phyloP scores from a whole-genome alignment of 53 echinoderm and acorn worm species.

The Echinarachnius parma region DNA sequence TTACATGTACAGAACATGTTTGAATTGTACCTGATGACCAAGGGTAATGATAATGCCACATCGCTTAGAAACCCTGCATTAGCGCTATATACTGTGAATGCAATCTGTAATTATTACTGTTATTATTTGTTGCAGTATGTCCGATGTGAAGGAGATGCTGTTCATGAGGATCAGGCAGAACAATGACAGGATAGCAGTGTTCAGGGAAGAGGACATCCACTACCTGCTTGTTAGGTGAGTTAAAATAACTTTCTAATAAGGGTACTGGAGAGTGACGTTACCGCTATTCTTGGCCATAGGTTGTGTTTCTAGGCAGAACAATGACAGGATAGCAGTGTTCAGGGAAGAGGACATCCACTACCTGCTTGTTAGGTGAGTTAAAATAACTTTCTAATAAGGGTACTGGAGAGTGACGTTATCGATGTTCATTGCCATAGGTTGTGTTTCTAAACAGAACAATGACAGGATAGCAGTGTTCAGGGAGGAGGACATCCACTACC shows the following conservation, averaged over 20 bases:
- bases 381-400: too few species aligned
- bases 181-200: conserved; percentile 55
- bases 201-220: conserved; percentile 51
- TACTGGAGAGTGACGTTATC: too few species aligned
- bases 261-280: too few species aligned
- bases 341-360: conserved; percentile 56
- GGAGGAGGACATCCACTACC: conserved; percentile 57
- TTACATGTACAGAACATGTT: too few species aligned
- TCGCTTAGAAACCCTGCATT: too few species aligned
- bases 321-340: conserved; percentile 54
- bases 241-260: too few species aligned
- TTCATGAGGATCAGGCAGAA: conserved; percentile 37
- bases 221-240: conserved; percentile 64
- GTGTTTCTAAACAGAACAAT: conserved; percentile 37
- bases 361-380: conserved; percentile 61
- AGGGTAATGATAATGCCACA: too few species aligned
- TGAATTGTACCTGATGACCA: too few species aligned
- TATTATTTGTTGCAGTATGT: conserved; percentile 41
- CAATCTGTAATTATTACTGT: neutral
- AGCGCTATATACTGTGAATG: too few species aligned
- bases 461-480: conserved; percentile 52
- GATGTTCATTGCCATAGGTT: too few species aligned
- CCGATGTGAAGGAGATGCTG: conserved; percentile 54
- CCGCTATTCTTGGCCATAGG: too few species aligned
- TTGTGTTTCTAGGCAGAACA: conserved; percentile 35